These are phyloP conservation scores for Cryptophagus acutangulus DNA, from an alignment of 2,888 invertebrate genomes.

Conservation along the genomic window DNA sequence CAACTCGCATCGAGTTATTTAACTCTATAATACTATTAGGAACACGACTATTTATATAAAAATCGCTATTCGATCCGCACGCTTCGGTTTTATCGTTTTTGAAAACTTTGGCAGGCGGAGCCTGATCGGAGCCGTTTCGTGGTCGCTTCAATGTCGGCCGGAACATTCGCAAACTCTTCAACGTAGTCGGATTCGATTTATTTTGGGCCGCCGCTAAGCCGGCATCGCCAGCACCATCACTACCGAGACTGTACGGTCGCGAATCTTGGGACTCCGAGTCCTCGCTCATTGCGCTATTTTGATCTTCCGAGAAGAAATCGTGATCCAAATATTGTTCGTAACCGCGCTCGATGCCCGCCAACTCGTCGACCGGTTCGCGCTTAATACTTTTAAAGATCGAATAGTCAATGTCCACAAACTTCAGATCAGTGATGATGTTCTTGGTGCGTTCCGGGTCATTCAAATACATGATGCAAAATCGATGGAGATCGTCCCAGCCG, in stretches of 20 bases:
- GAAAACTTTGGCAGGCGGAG: slow-evolving; percentile 11
- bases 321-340: slow-evolving; percentile 39
- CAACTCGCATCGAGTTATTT: too few relatives aligned
- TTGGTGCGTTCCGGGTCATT: slow-evolving; percentile 57
- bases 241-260: slow-evolving; percentile 48
- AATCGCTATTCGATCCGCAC: too few relatives aligned
- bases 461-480: slow-evolving; percentile 55
- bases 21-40: too few relatives aligned
- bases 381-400: slow-evolving; percentile 54
- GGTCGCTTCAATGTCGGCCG: slow-evolving; percentile 45
- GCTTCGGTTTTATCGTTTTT: slow-evolving; percentile 11
- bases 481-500: slow-evolving; percentile 54
- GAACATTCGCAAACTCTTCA: slow-evolving; percentile 53
- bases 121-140: too few relatives aligned
- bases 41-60: too few relatives aligned
- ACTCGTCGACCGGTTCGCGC: slow-evolving; percentile 53
- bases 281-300: slow-evolving; percentile 40
- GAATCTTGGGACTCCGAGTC: slow-evolving; percentile 51
- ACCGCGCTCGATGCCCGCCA: slow-evolving; percentile 40
- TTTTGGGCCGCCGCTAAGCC: slow-evolving; percentile 26
- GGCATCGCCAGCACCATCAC: slow-evolving; percentile 44
- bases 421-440: slow-evolving; percentile 65
- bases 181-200: slow-evolving; percentile 50
- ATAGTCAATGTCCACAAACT: slow-evolving; percentile 69
- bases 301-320: slow-evolving; percentile 34